Conservation (phyloP, 2,888 invertebrate genomes). For the Antheraea assamensis region DNA sequence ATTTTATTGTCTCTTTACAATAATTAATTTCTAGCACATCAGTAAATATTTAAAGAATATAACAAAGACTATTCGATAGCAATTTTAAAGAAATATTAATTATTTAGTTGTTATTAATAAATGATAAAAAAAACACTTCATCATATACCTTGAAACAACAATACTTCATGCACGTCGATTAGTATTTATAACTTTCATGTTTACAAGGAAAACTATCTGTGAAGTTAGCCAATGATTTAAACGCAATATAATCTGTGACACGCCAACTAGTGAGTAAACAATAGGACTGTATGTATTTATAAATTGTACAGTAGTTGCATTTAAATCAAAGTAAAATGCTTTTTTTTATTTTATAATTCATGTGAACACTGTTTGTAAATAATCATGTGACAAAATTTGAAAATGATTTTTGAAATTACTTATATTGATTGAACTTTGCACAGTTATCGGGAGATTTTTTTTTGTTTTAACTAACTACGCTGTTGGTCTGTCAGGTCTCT, state of each 20-base stretch:
- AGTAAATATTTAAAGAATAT: no score
- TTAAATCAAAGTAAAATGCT: not conserved
- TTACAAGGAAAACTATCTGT: conserved; percentile 24
- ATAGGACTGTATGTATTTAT: conserved; percentile 9
- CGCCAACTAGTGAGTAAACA: conserved; percentile 18
- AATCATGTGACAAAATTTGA: not conserved
- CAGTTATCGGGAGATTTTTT: no score
- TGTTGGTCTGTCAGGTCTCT: no score
- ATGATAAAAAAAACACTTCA: not conserved
- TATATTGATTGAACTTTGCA: not conserved
- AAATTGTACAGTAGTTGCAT: not conserved
- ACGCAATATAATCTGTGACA: conserved; percentile 22
- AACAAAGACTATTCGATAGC: not conserved
- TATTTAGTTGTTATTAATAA: not conserved
- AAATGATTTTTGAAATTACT: not conserved
- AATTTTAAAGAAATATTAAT: not conserved
- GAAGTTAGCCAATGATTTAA: conserved; percentile 24
- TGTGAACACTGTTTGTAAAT: not conserved
- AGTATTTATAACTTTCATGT: conserved; percentile 21
- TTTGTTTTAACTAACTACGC: no score
- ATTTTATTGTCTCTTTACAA: no score
- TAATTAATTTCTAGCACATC: no score
- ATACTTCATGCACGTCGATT: conserved; percentile 11
- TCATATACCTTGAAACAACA: conserved; percentile 10
- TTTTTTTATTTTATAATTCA: not conserved